Percentiles rank a stretch among this genome's conserved stretches.
phyloP scores from a whole-genome alignment of 1,140 invertebrate genomes.

The Aricia agestis region DNA sequence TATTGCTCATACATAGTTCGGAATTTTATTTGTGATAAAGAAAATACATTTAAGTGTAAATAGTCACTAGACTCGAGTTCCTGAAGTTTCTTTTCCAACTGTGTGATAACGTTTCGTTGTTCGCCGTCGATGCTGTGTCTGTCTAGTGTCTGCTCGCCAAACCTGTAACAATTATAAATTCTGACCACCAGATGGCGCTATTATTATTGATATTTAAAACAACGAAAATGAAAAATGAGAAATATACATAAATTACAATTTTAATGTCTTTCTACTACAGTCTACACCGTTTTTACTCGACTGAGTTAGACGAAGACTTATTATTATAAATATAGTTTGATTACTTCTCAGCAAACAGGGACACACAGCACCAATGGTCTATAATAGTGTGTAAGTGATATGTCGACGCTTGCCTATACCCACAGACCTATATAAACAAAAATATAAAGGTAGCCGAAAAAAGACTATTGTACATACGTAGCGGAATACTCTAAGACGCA shows the following conservation, averaged over 20 bases:
- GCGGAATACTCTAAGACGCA: slow-evolving; percentile 59
- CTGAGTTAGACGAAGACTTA: no score
- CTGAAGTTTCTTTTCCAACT: slow-evolving; percentile 43
- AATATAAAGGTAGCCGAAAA: slow-evolving; percentile 53
- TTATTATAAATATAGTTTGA: no score
- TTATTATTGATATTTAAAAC: neutral
- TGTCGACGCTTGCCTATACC: slow-evolving; percentile 61
- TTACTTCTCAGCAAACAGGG: no score
- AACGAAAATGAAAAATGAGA: no score
- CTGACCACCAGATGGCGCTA: neutral
- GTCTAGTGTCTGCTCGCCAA: slow-evolving; percentile 4
- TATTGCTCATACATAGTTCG: slow-evolving; percentile 68
- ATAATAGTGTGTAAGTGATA: slow-evolving; percentile 42
- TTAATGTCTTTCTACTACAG: no score
- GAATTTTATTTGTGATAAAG: slow-evolving; percentile 69
- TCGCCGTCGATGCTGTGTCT: slow-evolving; percentile 12
- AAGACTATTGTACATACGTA: slow-evolving; percentile 70
- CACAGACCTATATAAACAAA: slow-evolving; percentile 47
- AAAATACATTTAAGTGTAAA: slow-evolving; percentile 54
- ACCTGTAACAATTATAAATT: neutral
- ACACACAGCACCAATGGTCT: slow-evolving; percentile 17
- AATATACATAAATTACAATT: no score
- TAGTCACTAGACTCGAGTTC: slow-evolving; percentile 61
- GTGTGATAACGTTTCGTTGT: slow-evolving; percentile 31
- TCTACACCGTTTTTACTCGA: no score